phyloP scores from a whole-genome alignment of 1,140 invertebrate genomes.

The Pararge aegeria region DNA sequence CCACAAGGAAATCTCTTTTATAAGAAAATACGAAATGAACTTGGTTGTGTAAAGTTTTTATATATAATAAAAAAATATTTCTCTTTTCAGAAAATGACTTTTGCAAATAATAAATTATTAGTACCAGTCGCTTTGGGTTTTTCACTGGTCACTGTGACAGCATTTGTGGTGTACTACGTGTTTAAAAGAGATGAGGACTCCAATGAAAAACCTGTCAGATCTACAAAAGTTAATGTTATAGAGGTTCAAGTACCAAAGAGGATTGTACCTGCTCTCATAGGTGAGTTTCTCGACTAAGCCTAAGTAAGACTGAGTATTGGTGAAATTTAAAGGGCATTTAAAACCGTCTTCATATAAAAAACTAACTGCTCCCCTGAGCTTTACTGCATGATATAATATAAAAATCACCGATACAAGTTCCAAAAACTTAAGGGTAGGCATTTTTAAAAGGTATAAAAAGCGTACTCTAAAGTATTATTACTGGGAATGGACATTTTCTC shows the following conservation, averaged over 20 bases:
- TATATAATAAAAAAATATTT: conserved; percentile 17
- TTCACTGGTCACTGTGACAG: conserved; percentile 62
- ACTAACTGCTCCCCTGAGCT: no score
- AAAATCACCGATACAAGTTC: no score
- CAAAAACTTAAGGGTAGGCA: no score
- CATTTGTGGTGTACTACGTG: conserved; percentile 67
- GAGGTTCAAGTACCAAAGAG: conserved; percentile 66
- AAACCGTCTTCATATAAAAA: no score
- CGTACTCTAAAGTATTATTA: no score
- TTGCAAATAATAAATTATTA: conserved; percentile 53
- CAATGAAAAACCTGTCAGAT: conserved; percentile 44
- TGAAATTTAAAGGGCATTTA: no score
- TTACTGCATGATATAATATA: no score
- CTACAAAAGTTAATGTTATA: conserved; percentile 55
- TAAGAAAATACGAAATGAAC: no score
- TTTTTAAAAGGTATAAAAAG: no score
- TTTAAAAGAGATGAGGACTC: conserved; percentile 66
- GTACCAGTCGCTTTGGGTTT: conserved; percentile 60
- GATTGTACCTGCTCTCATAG: conserved; percentile 66
- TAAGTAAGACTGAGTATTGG: no score
- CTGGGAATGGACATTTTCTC: no score
- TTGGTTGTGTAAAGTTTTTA: not conserved
- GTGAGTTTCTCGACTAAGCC: conserved; percentile 56
- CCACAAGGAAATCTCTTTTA: no score
- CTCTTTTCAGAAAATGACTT: conserved; percentile 55